These are phyloP conservation scores for Oreochromis grahami DNA, from an alignment of 2,797 vertebrate genomes.

Conservation along the genomic window DNA sequence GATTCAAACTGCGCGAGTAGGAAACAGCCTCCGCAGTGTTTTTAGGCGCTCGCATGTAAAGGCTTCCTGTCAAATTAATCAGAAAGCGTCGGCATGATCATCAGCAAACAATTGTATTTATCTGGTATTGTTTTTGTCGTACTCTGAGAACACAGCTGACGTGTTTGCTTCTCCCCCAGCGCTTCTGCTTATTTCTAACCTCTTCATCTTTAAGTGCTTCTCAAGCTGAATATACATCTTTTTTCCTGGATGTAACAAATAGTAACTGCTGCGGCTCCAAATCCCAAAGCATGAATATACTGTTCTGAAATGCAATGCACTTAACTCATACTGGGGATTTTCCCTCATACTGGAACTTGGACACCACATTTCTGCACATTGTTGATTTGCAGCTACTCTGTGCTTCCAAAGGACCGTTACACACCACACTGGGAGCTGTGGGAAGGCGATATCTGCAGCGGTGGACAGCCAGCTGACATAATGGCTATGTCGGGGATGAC, in stretches of 20 bases:
- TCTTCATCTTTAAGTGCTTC: slow-evolving; percentile 27
- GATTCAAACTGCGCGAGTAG: slow-evolving; percentile 8
- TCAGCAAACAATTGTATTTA: neutral
- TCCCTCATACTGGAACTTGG: neutral
- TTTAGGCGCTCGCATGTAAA: slow-evolving; percentile 22
- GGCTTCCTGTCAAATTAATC: slow-evolving; percentile 43
- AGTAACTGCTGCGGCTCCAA: slow-evolving; percentile 7
- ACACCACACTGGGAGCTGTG: slow-evolving; percentile 14
- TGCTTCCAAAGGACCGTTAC: slow-evolving; percentile 3
- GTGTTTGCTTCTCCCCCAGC: neutral
- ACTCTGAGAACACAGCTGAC: slow-evolving; percentile 5
- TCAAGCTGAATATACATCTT: slow-evolving; percentile 10
- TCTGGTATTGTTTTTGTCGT: neutral
- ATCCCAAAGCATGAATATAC: slow-evolving; percentile 28
- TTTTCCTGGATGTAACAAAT: slow-evolving; percentile 25
- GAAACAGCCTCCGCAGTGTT: slow-evolving; percentile 2
- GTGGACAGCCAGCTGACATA: slow-evolving; percentile 11
- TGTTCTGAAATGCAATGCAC: slow-evolving; percentile 2
- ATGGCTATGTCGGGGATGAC: neutral
- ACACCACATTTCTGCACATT: neutral
- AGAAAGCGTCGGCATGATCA: neutral
- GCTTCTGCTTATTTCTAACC: slow-evolving; percentile 23
- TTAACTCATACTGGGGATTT: neutral
- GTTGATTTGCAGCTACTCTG: slow-evolving; percentile 5
- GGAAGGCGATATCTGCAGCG: slow-evolving; percentile 18